Conservation (phyloP, 2,888 invertebrate genomes). For the Crocallis elinguaria region DNA sequence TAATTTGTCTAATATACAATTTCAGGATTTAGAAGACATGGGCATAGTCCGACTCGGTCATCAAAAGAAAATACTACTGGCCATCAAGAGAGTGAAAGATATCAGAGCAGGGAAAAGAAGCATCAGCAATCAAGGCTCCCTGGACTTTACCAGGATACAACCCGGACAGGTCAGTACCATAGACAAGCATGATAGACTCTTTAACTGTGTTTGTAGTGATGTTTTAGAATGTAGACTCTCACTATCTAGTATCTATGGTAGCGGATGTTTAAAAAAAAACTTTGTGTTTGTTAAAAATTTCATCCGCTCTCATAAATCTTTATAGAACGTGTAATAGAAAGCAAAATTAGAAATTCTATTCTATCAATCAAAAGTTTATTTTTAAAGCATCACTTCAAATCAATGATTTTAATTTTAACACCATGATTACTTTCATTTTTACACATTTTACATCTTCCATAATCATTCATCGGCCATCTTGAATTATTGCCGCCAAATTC, state of each 20-base stretch:
- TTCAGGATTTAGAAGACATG: conserved; percentile 97
- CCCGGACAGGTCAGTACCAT: conserved; percentile 77
- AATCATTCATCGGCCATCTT: conserved; percentile 55
- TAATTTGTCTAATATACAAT: conserved; percentile 17
- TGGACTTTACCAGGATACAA: conserved; percentile 77
- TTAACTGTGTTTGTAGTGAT: conserved; percentile 70
- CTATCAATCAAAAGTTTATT: conserved; percentile 49
- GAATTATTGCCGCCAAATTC: conserved; percentile 34
- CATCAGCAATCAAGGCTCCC: conserved; percentile 80
- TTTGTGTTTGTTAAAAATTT: conserved; percentile 6
- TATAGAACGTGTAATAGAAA: conserved; percentile 51
- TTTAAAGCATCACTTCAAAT: conserved; percentile 75
- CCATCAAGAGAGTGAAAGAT: conserved; percentile 98
- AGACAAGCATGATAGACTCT: conserved; percentile 36
- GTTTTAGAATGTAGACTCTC: conserved; percentile 63
- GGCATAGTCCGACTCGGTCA: conserved; percentile 97
- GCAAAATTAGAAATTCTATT: conserved; percentile 50
- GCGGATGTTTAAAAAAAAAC: conserved; percentile 45
- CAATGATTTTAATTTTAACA: conserved; percentile 43
- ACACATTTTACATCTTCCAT: conserved; percentile 46
- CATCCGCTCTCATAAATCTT: conserved; percentile 56
- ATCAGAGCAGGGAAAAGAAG: conserved; percentile 93
- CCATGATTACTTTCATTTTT: conserved; percentile 46
- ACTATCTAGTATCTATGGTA: conserved; percentile 47
- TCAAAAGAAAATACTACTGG: conserved; percentile 98